A percentile compares a stretch with the other conserved stretches of the same genome.
Conservation (phyloP, 2,113 vertebrate genomes). For the Sapayoa aenigma region DNA sequence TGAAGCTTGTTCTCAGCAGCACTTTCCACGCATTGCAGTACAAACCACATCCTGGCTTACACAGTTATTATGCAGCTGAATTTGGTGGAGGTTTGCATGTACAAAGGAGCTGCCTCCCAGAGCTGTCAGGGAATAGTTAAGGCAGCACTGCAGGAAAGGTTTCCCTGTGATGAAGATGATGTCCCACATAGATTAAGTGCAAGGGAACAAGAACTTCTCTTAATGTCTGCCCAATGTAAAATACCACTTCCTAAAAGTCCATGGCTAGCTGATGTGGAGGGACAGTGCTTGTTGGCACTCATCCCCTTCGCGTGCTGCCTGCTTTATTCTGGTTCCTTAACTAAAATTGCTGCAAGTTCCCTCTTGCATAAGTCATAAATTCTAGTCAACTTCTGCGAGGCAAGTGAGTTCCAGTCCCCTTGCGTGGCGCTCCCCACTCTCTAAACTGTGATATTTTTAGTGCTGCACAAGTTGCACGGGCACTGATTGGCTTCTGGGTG, state of each 20-base stretch:
- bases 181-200: background rate
- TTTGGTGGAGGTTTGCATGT: background rate
- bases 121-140: background rate
- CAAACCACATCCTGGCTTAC: background rate
- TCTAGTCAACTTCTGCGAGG: background rate
- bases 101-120: background rate
- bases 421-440: background rate
- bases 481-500: background rate
- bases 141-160: background rate
- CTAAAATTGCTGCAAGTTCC: background rate
- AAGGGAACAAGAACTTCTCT: background rate
- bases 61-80: background rate
- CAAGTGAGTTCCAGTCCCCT: background rate
- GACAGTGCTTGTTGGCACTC: background rate
- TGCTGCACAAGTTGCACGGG: background rate
- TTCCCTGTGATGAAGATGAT: background rate
- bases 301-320: background rate
- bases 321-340: background rate
- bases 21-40: accelerated
- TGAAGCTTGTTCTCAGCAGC: background rate
- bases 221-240: background rate
- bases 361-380: background rate
- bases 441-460: background rate
- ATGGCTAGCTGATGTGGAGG: background rate
- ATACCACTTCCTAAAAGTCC: conserved; percentile 3